phyloP scores from a whole-genome alignment of 2,797 vertebrate species.

The Odontamblyopus lacepedii region DNA sequence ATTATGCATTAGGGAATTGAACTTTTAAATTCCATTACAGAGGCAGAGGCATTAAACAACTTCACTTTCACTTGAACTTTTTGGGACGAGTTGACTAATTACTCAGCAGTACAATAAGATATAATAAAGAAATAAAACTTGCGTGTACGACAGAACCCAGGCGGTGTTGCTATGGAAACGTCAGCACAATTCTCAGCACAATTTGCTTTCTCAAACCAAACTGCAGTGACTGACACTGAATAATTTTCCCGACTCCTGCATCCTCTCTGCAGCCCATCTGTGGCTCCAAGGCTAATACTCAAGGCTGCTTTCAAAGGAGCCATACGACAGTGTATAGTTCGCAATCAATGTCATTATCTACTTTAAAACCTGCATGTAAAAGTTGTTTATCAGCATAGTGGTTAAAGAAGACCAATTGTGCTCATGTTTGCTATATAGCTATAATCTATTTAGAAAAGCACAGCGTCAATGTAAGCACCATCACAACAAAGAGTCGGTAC shows the following conservation, averaged over 20 bases:
- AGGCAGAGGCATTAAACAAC: background rate
- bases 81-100: background rate
- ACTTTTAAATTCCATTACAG: background rate
- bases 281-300: background rate
- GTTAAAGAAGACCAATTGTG: too few relatives aligned
- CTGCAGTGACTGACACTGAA: conserved; percentile 27
- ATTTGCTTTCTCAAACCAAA: conserved; percentile 36
- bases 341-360: background rate
- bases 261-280: conserved; percentile 13
- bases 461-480: too few relatives aligned
- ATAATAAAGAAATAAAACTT: background rate
- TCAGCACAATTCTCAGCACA: conserved; percentile 25
- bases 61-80: background rate
- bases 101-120: conserved; percentile 4
- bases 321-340: background rate
- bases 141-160: background rate
- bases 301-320: background rate
- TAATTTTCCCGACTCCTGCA: background rate
- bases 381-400: too few relatives aligned
- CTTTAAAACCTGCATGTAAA: too few relatives aligned
- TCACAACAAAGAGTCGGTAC: too few relatives aligned
- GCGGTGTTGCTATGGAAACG: conserved; percentile 44
- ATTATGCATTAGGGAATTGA: background rate
- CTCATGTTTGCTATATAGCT: too few relatives aligned
- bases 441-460: too few relatives aligned